Percentiles rank a stretch among this genome's conserved stretches.
phyloP scores from a whole-genome alignment of 1,140 invertebrate genomes.

The Drosophila arawakana region DNA sequence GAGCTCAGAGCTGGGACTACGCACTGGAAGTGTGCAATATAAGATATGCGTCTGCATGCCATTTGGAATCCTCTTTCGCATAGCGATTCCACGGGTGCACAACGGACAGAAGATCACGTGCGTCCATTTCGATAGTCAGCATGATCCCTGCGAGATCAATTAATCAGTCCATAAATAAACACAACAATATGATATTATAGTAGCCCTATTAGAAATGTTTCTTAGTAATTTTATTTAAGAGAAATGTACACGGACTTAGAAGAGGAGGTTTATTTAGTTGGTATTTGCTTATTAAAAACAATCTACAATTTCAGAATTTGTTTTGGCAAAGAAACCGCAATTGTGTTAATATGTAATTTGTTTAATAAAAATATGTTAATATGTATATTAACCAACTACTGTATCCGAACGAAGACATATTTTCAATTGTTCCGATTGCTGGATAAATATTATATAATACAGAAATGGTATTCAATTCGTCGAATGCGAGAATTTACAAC shows the following conservation, averaged over 20 bases:
- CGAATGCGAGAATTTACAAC: slow-evolving; percentile 67
- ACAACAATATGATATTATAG: slow-evolving; percentile 39
- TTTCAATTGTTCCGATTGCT: slow-evolving; percentile 54
- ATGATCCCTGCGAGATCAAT: slow-evolving; percentile 88
- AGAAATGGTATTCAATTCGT: slow-evolving; percentile 65
- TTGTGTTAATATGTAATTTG: slow-evolving; percentile 28
- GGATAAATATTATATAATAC: slow-evolving; percentile 59
- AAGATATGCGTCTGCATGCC: slow-evolving; percentile 96
- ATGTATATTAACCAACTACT: slow-evolving; percentile 30
- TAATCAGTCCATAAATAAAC: slow-evolving; percentile 30
- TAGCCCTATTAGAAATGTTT: slow-evolving; percentile 69
- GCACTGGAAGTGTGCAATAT: slow-evolving; percentile 87
- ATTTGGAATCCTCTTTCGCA: slow-evolving; percentile 91
- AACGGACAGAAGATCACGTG: slow-evolving; percentile 87
- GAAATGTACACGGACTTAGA: slow-evolving; percentile 66
- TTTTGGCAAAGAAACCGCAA: slow-evolving; percentile 27
- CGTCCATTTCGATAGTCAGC: slow-evolving; percentile 87
- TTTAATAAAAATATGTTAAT: slow-evolving; percentile 34
- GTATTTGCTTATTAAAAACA: slow-evolving; percentile 39
- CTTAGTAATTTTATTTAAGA: slow-evolving; percentile 61
- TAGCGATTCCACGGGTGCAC: slow-evolving; percentile 87
- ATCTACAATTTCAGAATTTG: slow-evolving; percentile 36
- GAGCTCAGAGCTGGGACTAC: slow-evolving; percentile 84
- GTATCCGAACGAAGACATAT: slow-evolving; percentile 24
- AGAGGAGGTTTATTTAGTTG: slow-evolving; percentile 23